These are phyloP conservation scores for Aleiodes alternator DNA, from an alignment of 2,888 invertebrate genomes.

Conservation along the genomic window DNA sequence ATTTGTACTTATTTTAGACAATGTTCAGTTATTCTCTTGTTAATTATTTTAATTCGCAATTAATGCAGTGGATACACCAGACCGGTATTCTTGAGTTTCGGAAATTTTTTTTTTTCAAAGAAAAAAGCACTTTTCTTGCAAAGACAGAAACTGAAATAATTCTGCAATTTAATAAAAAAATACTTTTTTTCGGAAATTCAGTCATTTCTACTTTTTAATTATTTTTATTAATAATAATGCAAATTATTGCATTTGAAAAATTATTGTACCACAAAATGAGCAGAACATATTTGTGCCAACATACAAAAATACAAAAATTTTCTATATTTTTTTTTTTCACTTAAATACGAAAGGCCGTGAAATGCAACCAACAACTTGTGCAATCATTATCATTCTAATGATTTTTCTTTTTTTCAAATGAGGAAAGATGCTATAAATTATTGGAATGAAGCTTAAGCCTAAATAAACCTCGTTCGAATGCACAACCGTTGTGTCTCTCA, in stretches of 20 bases:
- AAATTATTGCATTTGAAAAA: constrained; percentile 21
- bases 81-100: constrained; percentile 20
- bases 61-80: constrained; percentile 27
- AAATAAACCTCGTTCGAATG: constrained; percentile 29
- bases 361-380: constrained; percentile 1
- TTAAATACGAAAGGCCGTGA: constrained; percentile 4
- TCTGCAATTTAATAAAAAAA: no score
- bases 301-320: constrained; percentile 23
- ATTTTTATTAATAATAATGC: constrained; percentile 18
- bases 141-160: no score
- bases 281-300: constrained; percentile 1
- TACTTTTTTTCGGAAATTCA: no score
- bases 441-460: constrained; percentile 24
- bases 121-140: constrained; percentile 6
- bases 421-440: constrained; percentile 15
- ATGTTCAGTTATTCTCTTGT: constrained; percentile 11
- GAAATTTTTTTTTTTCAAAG: constrained; percentile 1
- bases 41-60: constrained; percentile 4
- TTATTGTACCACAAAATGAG: constrained; percentile 21
- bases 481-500: constrained; percentile 25
- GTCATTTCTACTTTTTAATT: not conserved
- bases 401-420: no score
- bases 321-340: not conserved
- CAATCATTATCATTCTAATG: not conserved
- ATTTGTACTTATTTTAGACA: constrained; percentile 36